Evolutionary conservation across 1,140 invertebrate genomes (phyloP).

Genomic region (Pseudomyrmex dendroicus): DNA sequence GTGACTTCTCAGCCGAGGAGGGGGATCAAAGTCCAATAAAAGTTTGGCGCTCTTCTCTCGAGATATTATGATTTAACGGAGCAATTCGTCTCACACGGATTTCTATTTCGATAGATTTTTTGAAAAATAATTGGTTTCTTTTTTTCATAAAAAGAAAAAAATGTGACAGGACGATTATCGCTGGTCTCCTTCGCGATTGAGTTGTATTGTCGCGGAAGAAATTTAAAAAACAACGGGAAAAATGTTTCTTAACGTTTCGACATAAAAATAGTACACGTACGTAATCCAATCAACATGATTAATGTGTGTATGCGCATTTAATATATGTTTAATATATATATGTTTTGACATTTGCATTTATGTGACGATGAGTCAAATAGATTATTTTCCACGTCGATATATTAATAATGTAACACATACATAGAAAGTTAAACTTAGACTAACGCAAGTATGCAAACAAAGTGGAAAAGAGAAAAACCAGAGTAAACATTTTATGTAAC

Average conservation of each 20-base stretch:
- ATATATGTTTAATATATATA: no score
- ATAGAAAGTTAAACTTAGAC: not conserved
- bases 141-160: no score
- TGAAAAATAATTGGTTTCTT: not conserved
- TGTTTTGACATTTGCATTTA: no score
- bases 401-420: not conserved
- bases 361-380: no score
- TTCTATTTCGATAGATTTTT: not conserved
- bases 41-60: not conserved
- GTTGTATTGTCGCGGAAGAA: no score
- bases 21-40: not conserved
- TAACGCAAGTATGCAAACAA: not conserved
- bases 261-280: no score
- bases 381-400: not conserved
- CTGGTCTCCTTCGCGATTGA: no score
- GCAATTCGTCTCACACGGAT: not conserved
- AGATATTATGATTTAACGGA: slow-evolving; percentile 6
- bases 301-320: no score
- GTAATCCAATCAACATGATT: no score
- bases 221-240: no score
- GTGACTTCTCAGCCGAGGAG: slow-evolving; percentile 11
- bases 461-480: not conserved
- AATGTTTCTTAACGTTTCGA: no score
- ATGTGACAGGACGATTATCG: no score
- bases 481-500: slow-evolving; percentile 1